phyloP scores from a whole-genome alignment of 2,888 invertebrate species.

The Euzetes globulus region DNA sequence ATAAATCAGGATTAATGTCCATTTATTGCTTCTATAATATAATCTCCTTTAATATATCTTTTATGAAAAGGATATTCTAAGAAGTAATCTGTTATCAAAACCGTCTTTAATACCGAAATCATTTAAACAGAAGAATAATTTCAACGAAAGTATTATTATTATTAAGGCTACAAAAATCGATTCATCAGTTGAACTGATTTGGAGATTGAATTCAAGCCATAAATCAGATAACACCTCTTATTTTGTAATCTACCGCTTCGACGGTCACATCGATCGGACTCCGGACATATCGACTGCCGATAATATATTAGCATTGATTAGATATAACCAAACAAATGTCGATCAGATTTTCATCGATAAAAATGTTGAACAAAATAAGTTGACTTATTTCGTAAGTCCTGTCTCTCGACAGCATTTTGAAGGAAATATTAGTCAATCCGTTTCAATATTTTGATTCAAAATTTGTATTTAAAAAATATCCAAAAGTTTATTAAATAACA shows the following conservation, averaged over 20 bases:
- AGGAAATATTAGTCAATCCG: background rate
- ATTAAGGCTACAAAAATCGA: background rate
- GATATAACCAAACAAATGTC: background rate
- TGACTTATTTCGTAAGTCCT: background rate
- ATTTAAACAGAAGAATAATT: background rate
- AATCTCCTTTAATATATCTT: background rate
- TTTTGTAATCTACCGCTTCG: background rate
- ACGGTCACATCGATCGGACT: background rate
- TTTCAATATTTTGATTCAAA: background rate
- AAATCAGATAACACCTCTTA: background rate
- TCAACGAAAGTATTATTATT: background rate
- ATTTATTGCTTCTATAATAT: background rate
- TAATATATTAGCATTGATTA: background rate
- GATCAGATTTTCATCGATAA: background rate
- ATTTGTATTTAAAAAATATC: no score
- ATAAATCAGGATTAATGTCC: background rate
- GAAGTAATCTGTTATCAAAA: background rate
- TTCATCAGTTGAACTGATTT: background rate
- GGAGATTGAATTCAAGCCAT: background rate
- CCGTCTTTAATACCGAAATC: background rate
- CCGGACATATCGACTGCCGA: slow-evolving; percentile 4
- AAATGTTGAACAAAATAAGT: background rate
- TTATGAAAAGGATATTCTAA: background rate
- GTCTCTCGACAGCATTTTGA: background rate
- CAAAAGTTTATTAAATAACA: no score